Evolutionary conservation across 23 tunicate genomes (phyloP).

Genomic region (Clavelina lepadiformis): DNA sequence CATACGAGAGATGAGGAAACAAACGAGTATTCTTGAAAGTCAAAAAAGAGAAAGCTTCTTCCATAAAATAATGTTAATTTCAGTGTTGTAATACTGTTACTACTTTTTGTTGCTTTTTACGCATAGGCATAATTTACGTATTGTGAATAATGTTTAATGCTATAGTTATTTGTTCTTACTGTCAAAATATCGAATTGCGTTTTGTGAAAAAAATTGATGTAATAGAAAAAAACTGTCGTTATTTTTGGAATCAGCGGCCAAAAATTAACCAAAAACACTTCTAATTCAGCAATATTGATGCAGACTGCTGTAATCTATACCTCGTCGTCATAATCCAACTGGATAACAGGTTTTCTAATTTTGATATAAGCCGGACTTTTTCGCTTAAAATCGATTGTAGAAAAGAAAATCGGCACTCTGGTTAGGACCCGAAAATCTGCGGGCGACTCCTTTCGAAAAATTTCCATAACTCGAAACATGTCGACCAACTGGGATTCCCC

Average conservation of each 20-base stretch:
- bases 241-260: constrained; percentile 8
- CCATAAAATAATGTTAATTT: background rate
- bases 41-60: constrained; percentile 1
- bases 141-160: constrained; percentile 4
- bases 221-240: constrained; percentile 6
- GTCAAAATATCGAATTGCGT: constrained; percentile 13
- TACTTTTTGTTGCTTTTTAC: constrained; percentile 1
- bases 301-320: constrained; percentile 5
- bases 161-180: background rate
- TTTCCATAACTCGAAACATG: constrained; percentile 48
- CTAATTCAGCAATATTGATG: background rate
- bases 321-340: constrained; percentile 58
- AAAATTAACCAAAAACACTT: constrained; percentile 14
- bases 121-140: constrained; percentile 7
- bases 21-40: background rate
- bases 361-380: constrained; percentile 12
- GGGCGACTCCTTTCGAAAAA: constrained; percentile 47
- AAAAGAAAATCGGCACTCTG: constrained; percentile 36
- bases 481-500: constrained; percentile 66
- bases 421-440: constrained; percentile 41
- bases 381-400: constrained; percentile 45
- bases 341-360: constrained; percentile 49
- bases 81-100: background rate
- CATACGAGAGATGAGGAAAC: constrained; percentile 9
- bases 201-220: constrained; percentile 3